Conservation (phyloP, 2,888 invertebrate species). For the Sphaerophoria rueppellii region DNA sequence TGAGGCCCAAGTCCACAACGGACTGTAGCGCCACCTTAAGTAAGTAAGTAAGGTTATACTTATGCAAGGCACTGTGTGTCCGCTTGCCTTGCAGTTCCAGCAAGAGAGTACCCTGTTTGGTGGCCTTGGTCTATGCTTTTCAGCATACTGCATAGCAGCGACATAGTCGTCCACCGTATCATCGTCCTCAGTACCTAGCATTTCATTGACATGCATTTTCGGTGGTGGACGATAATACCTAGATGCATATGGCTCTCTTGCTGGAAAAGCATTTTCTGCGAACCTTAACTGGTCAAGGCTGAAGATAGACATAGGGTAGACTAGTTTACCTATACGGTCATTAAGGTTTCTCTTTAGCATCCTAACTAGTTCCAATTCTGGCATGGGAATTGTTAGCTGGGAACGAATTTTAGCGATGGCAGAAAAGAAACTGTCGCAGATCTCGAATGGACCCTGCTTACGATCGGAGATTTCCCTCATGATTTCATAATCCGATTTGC, state of each 20-base stretch:
- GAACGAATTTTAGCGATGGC: background rate
- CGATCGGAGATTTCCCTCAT: background rate
- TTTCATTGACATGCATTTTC: background rate
- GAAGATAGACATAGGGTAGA: no score
- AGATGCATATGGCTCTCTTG: background rate
- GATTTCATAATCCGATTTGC: slow-evolving; percentile 1
- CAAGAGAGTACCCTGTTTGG: background rate
- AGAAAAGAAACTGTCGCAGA: background rate
- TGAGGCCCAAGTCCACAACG: no score
- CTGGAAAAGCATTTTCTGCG: background rate
- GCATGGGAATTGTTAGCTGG: background rate
- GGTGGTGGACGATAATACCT: background rate
- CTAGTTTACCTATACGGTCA: no score
- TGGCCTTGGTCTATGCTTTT: background rate
- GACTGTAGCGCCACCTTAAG: no score
- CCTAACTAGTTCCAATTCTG: background rate
- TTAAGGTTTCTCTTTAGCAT: no score
- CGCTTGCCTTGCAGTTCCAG: background rate
- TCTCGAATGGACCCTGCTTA: background rate
- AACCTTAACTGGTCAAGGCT: no score
- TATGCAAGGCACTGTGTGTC: no score
- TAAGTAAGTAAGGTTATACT: no score
- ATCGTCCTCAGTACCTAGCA: background rate
- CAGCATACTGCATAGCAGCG: background rate
- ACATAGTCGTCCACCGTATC: background rate